Conservation (phyloP, 2,797 vertebrate species). For the Chelidonichthys spinosus region DNA sequence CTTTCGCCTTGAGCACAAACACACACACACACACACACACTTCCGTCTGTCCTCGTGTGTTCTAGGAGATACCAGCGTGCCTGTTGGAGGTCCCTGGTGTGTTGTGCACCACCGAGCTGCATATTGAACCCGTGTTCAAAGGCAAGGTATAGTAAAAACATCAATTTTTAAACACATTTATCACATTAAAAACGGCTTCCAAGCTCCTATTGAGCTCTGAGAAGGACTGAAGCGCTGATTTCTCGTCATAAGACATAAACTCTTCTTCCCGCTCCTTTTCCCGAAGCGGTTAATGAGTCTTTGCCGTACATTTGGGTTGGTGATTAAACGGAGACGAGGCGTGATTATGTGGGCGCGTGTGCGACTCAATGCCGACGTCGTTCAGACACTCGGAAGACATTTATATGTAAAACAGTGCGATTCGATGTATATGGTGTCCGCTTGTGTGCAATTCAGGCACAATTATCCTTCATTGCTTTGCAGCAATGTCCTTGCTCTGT, state of each 20-base stretch:
- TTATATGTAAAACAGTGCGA: constrained; percentile 34
- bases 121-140: constrained; percentile 86
- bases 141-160: constrained; percentile 81
- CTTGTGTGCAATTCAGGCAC: background rate
- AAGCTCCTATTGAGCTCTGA: constrained; percentile 3
- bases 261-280: background rate
- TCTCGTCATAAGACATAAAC: no score
- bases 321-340: constrained; percentile 1
- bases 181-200: background rate
- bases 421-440: background rate
- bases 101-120: constrained; percentile 86
- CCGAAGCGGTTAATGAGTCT: constrained; percentile 6
- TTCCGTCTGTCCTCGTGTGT: constrained; percentile 36
- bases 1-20: background rate
- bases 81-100: constrained; percentile 89
- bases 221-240: background rate
- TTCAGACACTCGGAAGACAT: constrained; percentile 28
- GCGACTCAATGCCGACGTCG: background rate
- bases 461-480: constrained; percentile 44
- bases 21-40: constrained; percentile 1
- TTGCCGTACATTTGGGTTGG: background rate
- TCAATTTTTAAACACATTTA: background rate
- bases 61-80: constrained; percentile 74
- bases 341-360: background rate
- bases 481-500: constrained; percentile 15